Base-by-base conservation (phyloP, 2,888 invertebrate genomes). In the Cyclophora albipunctata region DNA sequence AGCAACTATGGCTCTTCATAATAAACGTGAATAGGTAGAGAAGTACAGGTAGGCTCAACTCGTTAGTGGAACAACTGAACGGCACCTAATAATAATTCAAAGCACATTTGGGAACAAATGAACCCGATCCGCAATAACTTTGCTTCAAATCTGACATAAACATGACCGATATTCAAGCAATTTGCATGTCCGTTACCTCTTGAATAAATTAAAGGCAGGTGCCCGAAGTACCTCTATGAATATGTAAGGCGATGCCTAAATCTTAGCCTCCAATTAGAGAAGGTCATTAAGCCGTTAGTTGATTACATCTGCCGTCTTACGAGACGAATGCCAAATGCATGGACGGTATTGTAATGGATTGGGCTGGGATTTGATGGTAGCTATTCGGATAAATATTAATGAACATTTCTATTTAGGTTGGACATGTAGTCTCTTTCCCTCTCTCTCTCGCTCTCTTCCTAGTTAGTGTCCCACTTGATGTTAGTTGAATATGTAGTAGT, bases 91-190 rank as follows among this genome's bases (percentile, higher is more conserved):
- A 66, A 66, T 70, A 69, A 72, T 74, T 70, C 65, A 70, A 48
- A 50, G 55, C 60, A 61, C 57, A 51, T 57, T 64, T 66, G 68
- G 62, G 60, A 53, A 54, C 63, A 62, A 68, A 58, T 69, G 68
- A 76, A 78, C 75, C 78, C 81, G 74, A 78, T 81, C 73, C 81
- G 81, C 82, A 82, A 86, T 84, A 85, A 87, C 81, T 88, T 84
- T 77, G 77, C 73, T 79, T 75, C 75, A 84, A 85, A 84, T 84
- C 84, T 85, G 86, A 87, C 87, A 66, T 76, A 78, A 81, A 85
- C 87, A 87, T 87, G 87, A 85, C 87, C 86, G 85, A 87, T 87
- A 88, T 86, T 84, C 84, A 69, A 70, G 68, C 78, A 81, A 88
- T 88, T 88, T 87, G 87, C 87, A 87, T 86, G 87, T 79, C 84